Evolutionary conservation across 92 coral and sea anemone genomes (phyloP).

Genomic region (Parazoanthus darwini): DNA sequence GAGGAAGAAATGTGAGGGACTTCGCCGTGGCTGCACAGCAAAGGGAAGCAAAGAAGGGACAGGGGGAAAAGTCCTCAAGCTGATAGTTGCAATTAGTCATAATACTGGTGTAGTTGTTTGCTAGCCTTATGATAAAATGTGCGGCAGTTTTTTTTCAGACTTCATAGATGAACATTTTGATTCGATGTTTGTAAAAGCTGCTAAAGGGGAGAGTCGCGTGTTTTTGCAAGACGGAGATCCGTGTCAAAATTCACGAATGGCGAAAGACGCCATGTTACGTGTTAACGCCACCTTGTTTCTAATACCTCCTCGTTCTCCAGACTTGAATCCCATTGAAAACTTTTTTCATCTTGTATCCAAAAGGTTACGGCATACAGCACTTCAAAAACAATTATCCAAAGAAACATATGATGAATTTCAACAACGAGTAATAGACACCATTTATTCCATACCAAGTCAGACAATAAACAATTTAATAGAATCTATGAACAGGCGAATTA

Average conservation of each 20-base stretch:
- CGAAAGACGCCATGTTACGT: slow-evolving; percentile 4
- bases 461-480: slow-evolving; percentile 13
- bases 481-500: slow-evolving; percentile 14
- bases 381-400: no score
- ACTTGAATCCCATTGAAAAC: background rate
- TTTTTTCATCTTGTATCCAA: no score
- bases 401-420: background rate
- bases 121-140: slow-evolving; percentile 30
- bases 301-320: background rate
- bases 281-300: background rate
- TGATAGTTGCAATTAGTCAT: slow-evolving; percentile 34
- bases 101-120: slow-evolving; percentile 26
- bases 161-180: slow-evolving; percentile 37
- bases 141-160: no score
- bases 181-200: slow-evolving; percentile 37
- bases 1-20: no score
- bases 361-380: no score
- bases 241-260: slow-evolving; percentile 41
- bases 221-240: slow-evolving; percentile 58
- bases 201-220: slow-evolving; percentile 38
- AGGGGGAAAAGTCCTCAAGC: no score
- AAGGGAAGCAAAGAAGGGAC: no score
- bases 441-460: background rate
- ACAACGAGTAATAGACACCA: slow-evolving; percentile 7
- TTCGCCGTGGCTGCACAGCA: no score